Conservation (phyloP, 2,888 invertebrate genomes). For the Marronus borbonicus region DNA sequence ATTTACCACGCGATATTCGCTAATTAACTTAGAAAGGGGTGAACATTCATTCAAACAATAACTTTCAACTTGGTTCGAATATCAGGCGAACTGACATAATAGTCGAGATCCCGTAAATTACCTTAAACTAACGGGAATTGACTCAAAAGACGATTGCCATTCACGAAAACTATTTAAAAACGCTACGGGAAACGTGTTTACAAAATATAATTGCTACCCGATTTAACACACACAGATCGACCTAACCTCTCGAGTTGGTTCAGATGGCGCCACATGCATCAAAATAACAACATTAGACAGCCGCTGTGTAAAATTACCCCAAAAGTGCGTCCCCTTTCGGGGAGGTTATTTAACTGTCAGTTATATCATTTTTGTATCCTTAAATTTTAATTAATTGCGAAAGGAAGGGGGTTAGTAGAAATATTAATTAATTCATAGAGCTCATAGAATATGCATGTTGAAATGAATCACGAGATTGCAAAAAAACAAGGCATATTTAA, state of each 20-base stretch:
- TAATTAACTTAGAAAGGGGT: slow-evolving; percentile 30
- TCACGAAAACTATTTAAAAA: slow-evolving; percentile 54
- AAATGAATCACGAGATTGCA: no score
- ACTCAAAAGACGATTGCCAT: slow-evolving; percentile 54
- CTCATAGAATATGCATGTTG: no score
- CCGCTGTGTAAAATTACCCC: slow-evolving; percentile 43
- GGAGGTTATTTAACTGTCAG: no score
- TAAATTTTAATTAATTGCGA: background rate
- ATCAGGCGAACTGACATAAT: slow-evolving; percentile 50
- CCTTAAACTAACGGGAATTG: background rate
- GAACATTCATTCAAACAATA: slow-evolving; percentile 49
- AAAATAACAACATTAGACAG: slow-evolving; percentile 50
- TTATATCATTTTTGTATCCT: no score
- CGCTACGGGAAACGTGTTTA: slow-evolving; percentile 47
- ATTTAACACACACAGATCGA: slow-evolving; percentile 57
- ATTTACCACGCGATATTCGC: slow-evolving; percentile 39
- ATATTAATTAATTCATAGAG: no score
- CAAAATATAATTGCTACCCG: slow-evolving; percentile 45
- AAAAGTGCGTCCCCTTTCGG: background rate
- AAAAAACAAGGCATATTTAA: no score
- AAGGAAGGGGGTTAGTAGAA: no score
- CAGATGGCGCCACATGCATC: slow-evolving; percentile 51
- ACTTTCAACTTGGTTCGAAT: slow-evolving; percentile 51
- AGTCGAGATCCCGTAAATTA: slow-evolving; percentile 25
- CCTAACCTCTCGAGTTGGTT: slow-evolving; percentile 62